Conservation (phyloP, 2,113 vertebrate species). For the Ploceus nigricollis region DNA sequence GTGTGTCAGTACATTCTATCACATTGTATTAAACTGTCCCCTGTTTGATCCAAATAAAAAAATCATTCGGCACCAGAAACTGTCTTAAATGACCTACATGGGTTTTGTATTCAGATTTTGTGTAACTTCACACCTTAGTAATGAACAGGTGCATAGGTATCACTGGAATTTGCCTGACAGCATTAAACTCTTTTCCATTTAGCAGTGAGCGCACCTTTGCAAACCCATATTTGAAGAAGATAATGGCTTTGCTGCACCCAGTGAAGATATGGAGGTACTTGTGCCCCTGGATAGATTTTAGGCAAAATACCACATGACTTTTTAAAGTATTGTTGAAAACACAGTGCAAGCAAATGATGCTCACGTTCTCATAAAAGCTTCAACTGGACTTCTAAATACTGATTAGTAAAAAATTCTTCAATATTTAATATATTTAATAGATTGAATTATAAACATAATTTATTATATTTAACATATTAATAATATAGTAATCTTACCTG, state of each 20-base stretch:
- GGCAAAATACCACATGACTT: background rate
- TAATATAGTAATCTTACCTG: background rate
- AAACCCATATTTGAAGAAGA: background rate
- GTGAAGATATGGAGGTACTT: background rate
- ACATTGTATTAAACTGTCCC: background rate
- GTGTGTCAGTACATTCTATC: accelerated
- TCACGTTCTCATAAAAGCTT: background rate
- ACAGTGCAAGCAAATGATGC: background rate
- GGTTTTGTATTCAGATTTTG: background rate
- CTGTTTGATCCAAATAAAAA: background rate
- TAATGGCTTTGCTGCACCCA: accelerated
- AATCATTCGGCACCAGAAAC: background rate
- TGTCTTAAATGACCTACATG: background rate
- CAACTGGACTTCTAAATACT: background rate
- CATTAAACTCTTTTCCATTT: background rate
- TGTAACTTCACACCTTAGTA: background rate
- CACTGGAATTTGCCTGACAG: background rate
- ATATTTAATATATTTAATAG: background rate
- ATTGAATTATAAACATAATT: background rate
- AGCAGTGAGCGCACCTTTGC: accelerated
- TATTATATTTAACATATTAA: background rate
- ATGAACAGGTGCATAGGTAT: background rate
- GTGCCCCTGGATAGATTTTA: background rate
- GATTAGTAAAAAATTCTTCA: background rate
- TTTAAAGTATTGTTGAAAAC: background rate